phyloP scores from a whole-genome alignment of 1,140 invertebrate genomes.

The Ceratosolen fusciceps region DNA sequence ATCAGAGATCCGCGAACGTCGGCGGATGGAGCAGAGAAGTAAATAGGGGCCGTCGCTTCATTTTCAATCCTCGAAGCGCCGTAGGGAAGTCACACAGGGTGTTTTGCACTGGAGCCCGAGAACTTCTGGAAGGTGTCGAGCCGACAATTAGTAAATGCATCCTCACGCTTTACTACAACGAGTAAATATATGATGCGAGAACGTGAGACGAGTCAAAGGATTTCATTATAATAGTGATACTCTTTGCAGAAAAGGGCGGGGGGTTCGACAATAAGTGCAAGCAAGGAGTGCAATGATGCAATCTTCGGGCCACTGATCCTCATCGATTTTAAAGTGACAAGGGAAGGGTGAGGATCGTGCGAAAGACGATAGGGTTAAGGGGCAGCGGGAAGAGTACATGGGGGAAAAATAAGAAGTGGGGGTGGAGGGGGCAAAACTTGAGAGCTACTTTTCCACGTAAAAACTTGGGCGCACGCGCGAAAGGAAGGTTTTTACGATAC shows the following conservation, averaged over 20 bases:
- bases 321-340: constrained; percentile 43
- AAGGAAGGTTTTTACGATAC: constrained; percentile 34
- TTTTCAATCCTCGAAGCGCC: constrained; percentile 28
- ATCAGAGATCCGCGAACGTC: background rate
- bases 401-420: too few relatives aligned
- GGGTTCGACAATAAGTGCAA: too few relatives aligned
- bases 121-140: background rate
- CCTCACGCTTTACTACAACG: background rate
- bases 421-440: background rate
- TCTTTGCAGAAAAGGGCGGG: background rate
- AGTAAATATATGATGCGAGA: background rate
- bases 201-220: background rate
- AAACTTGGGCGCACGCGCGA: constrained; percentile 12
- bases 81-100: background rate
- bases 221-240: background rate
- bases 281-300: background rate
- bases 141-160: constrained; percentile 16
- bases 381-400: too few relatives aligned
- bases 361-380: too few relatives aligned
- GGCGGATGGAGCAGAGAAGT: background rate
- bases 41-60: background rate
- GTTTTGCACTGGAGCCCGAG: background rate
- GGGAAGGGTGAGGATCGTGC: background rate
- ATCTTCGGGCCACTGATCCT: constrained; percentile 12
- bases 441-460: constrained; percentile 21